Evolutionary conservation across 92 coral and sea anemone genomes (phyloP), one percentile per base, ranked within the genome.

Genomic region (Actinostola sp.): DNA sequence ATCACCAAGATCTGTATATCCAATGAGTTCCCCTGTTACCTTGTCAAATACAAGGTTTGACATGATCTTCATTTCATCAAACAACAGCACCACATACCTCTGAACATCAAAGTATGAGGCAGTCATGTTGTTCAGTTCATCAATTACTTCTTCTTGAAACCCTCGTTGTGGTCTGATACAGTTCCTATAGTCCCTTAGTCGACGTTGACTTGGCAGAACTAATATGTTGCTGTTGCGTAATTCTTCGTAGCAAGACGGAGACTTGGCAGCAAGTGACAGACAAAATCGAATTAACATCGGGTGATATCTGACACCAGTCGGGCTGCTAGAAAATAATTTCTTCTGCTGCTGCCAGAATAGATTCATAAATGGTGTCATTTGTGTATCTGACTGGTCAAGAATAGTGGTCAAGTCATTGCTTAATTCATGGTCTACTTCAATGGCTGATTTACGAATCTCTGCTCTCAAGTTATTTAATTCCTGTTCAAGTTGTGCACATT

Each of bases 211-310:
- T 31, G 86, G 83, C 39, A 83, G 79, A 25, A 88, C 84, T 19
- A 78, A 67, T 41, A 82, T 55, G 28, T 55, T 66, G 46, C 93
- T 83, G 41, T 83, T 71, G 48, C 80, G 20, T 0, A 88, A 76
- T 52, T 88, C 93, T 63, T 80, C 86, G 56, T 88, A 83, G 46
- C 78, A 73, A 2, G 93, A 82, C 15, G 93, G 83, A 70, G 81
- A 63, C 60, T 88, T 83, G 16, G 80, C 74, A 56, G 77, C 85
- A 31, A 83, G 72, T 1, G 92, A 88, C 46, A 87, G 43, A 25
- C 77, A 48, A 34, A 77, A 87, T 41, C 92, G 27, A 1, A 87
- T 87, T 10, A 87, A 35, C 87, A 79, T 81, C 8, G 88, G 92
- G 59, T 87, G n/a, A n/a, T n/a, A n/a, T n/a, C n/a, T n/a, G n/a